Conservation (phyloP, 2,888 invertebrate species). For the Latrodectus hesperus region DNA sequence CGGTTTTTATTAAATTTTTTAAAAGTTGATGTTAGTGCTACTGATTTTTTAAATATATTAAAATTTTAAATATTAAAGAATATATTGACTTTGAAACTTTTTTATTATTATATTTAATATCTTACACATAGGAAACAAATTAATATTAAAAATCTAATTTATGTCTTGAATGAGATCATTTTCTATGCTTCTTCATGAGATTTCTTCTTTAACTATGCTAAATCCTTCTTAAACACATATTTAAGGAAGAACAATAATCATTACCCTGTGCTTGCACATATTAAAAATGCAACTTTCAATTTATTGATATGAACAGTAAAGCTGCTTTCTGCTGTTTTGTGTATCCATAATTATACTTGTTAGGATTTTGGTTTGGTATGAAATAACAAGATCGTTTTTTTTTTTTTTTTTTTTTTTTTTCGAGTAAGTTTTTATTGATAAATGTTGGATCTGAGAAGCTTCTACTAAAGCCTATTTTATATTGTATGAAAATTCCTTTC, state of each 20-base stretch:
- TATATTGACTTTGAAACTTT: neutral
- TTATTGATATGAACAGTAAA: too few relatives aligned
- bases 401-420: too few relatives aligned
- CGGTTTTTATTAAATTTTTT: neutral
- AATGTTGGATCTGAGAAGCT: too few relatives aligned
- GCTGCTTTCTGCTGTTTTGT: neutral
- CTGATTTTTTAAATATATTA: neutral
- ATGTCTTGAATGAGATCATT: too few relatives aligned
- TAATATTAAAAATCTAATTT: too few relatives aligned
- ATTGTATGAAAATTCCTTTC: too few relatives aligned
- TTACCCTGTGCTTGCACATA: conserved; percentile 21
- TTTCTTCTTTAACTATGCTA: conserved; percentile 7
- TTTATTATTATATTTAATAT: too few relatives aligned
- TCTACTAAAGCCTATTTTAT: too few relatives aligned
- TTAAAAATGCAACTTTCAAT: neutral
- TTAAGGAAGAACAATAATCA: neutral
- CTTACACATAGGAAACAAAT: too few relatives aligned
- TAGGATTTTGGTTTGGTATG: neutral
- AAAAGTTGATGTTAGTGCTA: neutral
- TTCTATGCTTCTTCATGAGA: neutral
- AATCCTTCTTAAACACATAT: conserved; percentile 4
- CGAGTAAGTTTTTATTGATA: too few relatives aligned
- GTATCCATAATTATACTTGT: neutral
- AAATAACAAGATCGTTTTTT: neutral
- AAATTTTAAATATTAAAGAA: neutral